A percentile compares a stretch with the other conserved stretches of the same genome.
Conservation (phyloP, 2,113 vertebrate genomes). For the Oryzias woworae region DNA sequence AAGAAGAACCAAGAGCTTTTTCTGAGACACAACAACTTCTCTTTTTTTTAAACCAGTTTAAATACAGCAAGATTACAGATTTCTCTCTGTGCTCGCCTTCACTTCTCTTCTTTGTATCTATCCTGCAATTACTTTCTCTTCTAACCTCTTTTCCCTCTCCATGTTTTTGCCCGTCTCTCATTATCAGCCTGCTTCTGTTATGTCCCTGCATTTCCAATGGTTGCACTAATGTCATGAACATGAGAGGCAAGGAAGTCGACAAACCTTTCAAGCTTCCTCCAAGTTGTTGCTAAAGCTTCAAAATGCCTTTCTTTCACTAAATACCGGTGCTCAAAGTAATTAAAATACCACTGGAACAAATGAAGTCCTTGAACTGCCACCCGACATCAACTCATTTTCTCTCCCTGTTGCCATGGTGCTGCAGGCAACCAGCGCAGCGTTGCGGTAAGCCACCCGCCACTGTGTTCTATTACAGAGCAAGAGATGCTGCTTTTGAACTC, state of each 20-base stretch:
- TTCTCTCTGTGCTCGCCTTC: slow-evolving; percentile 46
- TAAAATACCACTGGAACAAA: slow-evolving; percentile 74
- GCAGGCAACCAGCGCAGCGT: slow-evolving; percentile 48
- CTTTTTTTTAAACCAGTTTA: too few relatives aligned
- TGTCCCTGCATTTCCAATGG: slow-evolving; percentile 24
- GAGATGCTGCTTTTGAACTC: slow-evolving; percentile 39
- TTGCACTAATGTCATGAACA: slow-evolving; percentile 35
- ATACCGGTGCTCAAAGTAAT: slow-evolving; percentile 52
- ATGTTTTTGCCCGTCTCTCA: slow-evolving; percentile 1
- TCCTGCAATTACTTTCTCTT: slow-evolving; percentile 1
- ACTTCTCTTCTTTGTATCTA: slow-evolving; percentile 32
- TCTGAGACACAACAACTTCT: too few relatives aligned
- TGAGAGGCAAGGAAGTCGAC: not conserved
- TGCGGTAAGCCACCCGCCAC: slow-evolving; percentile 45
- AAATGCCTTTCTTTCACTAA: slow-evolving; percentile 58
- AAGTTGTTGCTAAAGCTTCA: slow-evolving; percentile 31
- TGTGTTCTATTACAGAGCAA: slow-evolving; percentile 51
- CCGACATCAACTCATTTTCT: slow-evolving; percentile 40
- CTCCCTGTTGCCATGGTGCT: slow-evolving; percentile 74
- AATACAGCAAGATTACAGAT: slow-evolving; percentile 37
- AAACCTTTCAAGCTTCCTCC: slow-evolving; percentile 23
- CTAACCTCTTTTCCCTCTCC: slow-evolving; percentile 15
- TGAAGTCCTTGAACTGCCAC: slow-evolving; percentile 73
- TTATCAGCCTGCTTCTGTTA: slow-evolving; percentile 26
- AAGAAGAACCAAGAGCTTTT: too few relatives aligned